These are phyloP conservation scores for Carassius gibelio DNA, from an alignment of 2,113 vertebrate genomes.

Conservation along the genomic window DNA sequence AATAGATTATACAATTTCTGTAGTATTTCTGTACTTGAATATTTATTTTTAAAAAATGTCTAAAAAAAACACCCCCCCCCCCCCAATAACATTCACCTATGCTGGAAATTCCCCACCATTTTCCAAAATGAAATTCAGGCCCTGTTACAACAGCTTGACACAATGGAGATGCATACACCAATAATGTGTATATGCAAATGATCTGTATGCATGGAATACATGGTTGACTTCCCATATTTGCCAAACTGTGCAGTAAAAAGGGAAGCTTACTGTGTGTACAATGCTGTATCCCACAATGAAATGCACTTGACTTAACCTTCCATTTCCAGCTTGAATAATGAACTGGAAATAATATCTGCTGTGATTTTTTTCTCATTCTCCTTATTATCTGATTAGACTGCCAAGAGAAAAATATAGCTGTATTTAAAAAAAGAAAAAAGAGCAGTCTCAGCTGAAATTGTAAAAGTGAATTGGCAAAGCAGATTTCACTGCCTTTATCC, in stretches of 20 bases:
- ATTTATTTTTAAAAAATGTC: no score
- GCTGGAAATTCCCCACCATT: no score
- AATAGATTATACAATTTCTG: no score
- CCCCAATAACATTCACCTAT: no score
- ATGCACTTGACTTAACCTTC: not conserved
- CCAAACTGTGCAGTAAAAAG: not conserved
- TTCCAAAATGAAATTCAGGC: no score
- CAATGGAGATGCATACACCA: no score
- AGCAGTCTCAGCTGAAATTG: not conserved
- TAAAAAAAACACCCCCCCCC: no score
- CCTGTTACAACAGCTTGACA: no score
- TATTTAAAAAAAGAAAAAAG: not conserved
- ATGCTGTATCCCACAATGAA: not conserved
- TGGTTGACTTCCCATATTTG: not conserved
- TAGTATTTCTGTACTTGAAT: no score
- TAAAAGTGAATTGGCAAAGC: not conserved
- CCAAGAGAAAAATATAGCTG: not conserved
- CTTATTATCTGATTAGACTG: not conserved
- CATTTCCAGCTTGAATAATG: not conserved
- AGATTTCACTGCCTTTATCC: not conserved
- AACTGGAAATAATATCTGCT: not conserved
- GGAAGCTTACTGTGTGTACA: not conserved
- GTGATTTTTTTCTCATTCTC: not conserved
- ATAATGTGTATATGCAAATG: not conserved
- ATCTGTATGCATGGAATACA: not conserved